phyloP scores from a whole-genome alignment of 53 echinoderm and acorn worm species.

The Echinometra lucunter region DNA sequence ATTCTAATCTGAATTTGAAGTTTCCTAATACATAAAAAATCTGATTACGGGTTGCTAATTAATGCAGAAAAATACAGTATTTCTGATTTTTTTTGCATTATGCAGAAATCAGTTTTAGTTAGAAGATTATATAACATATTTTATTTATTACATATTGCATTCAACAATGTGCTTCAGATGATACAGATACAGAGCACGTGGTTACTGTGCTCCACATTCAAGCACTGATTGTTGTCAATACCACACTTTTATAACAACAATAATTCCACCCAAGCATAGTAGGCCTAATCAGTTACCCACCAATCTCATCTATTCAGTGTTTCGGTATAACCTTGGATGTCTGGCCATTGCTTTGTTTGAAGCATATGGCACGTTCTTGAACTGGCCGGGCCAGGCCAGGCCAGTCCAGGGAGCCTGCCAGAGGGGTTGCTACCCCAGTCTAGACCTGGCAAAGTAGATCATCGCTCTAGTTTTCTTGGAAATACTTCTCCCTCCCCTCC shows the following conservation, averaged over 20 bases:
- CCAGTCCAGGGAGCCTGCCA: no score
- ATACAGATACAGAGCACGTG: background rate
- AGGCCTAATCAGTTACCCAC: constrained; percentile 19
- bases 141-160: background rate
- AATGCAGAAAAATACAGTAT: no score
- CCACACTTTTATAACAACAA: background rate
- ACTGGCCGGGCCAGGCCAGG: background rate
- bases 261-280: background rate
- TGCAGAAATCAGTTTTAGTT: background rate
- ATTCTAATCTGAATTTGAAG: no score
- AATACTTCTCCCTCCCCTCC: background rate
- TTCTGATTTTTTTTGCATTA: background rate
- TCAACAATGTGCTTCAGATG: background rate
- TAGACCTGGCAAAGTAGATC: constrained; percentile 33
- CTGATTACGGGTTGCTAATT: no score
- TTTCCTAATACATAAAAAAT: no score
- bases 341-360: constrained; percentile 36
- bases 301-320: constrained; percentile 6
- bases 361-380: constrained; percentile 32
- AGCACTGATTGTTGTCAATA: background rate
- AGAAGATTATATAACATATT: background rate
- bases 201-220: background rate
- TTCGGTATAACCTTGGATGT: background rate
- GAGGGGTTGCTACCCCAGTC: constrained; percentile 16
- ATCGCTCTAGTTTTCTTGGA: constrained; percentile 11